A percentile compares a stretch with the other conserved stretches of the same genome.
phyloP scores from a whole-genome alignment of 2,888 invertebrate species.

The Cryptocephalus moraei region DNA sequence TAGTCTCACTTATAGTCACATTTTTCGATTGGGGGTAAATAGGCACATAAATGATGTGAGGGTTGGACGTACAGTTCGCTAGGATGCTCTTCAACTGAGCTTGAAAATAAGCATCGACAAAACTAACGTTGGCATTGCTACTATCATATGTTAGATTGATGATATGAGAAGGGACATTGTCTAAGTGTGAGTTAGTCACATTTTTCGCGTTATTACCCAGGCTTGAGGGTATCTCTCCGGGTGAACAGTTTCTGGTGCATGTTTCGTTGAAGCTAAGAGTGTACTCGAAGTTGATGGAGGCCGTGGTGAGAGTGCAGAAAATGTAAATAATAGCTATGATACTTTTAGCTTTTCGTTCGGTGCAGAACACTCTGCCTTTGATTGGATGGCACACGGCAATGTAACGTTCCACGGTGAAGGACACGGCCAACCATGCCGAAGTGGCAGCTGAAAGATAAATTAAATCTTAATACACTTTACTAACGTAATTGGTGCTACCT shows the following conservation, averaged over 20 bases:
- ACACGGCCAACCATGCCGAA: conserved; percentile 65
- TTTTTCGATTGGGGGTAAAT: conserved; percentile 10
- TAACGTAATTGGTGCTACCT: conserved; percentile 28
- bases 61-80: conserved; percentile 17
- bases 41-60: conserved; percentile 18
- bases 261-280: conserved; percentile 34
- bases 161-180: background rate
- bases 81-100: conserved; percentile 11
- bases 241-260: conserved; percentile 20
- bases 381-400: conserved; percentile 67
- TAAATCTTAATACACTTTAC: background rate
- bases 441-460: conserved; percentile 44
- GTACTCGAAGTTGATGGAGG: conserved; percentile 58
- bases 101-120: conserved; percentile 8
- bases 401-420: conserved; percentile 67
- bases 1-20: background rate
- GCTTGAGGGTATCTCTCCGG: conserved; percentile 5
- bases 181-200: background rate
- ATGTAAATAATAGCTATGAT: conserved; percentile 50
- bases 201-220: background rate
- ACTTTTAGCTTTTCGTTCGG: conserved; percentile 56
- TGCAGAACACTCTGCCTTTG: conserved; percentile 57
- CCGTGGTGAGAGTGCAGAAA: conserved; percentile 51
- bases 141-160: background rate
- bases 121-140: background rate